Evolutionary conservation across 1,140 invertebrate genomes (phyloP), one percentile per base, ranked within the genome.

Genomic region (Drosophila ohnishii): DNA sequence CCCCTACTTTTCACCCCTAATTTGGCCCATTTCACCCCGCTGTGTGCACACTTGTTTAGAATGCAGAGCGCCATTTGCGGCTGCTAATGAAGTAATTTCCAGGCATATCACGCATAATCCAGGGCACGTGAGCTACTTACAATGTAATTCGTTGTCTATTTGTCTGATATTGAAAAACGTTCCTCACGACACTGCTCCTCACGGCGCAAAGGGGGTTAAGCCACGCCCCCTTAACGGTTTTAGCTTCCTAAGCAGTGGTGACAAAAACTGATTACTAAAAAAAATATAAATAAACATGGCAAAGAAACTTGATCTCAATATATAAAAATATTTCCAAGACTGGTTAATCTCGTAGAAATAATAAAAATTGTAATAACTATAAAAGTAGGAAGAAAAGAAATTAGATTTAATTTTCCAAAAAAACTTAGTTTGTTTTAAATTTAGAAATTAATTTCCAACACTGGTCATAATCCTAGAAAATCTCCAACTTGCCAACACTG

Each of bases 101-200:
- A 88, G 85, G 85, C 84, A 88, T 88, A 88, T 88, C 84, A 88
- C 84, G 84, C 84, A 88, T 88, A 88, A 88, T 88, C 84, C 80
- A 75, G 73, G 83, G 84, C 84, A 88, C 84, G 84, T 88, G 84
- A 88, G 84, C 84, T 88, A 88, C 84, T 88, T 88, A 88, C 80
- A 89, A 89, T 84, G 85, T 88, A 88, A 88, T 88, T 88, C 84
- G 84, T 84, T 88, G 84, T 88, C 84, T 88, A 88, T 88, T 88
- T 88, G 84, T 88, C 78, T 88, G 85, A 87, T 87, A 87, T 87
- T 87, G 83, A 87, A 87, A 87, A 87, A 77, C 75, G 75, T 77
- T 70, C 57, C 56, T 57, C 72, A 65, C 30, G 45, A 64, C 42
- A 73, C 25, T 16, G 50, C 19, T 40, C 47, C 28, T 28, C 70